Percentiles rank a stretch among this genome's conserved stretches.
These are phyloP conservation scores for Rosalia funebris DNA, from an alignment of 2,888 invertebrate genomes.

Conservation along the genomic window DNA sequence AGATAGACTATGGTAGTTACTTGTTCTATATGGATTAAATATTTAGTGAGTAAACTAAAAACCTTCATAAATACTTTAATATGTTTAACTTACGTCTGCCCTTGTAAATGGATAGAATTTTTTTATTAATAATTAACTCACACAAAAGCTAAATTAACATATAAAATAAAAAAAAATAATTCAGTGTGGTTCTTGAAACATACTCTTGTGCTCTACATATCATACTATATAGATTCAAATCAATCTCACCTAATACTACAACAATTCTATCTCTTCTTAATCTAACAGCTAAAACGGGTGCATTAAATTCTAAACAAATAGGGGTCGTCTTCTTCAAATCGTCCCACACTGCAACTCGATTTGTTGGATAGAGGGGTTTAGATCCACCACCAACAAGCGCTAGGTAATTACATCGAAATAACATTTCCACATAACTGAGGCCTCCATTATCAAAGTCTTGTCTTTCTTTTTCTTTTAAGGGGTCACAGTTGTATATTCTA, in stretches of 20 bases:
- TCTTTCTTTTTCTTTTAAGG: slow-evolving; percentile 94
- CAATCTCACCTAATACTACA: slow-evolving; percentile 77
- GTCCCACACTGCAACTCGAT: slow-evolving; percentile 98
- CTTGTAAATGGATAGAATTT: too few species aligned
- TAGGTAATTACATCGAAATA: slow-evolving; percentile 96
- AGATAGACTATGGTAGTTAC: too few species aligned
- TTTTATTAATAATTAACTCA: too few species aligned
- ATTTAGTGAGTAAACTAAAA: too few species aligned
- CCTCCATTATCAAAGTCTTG: slow-evolving; percentile 95
- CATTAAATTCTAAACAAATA: slow-evolving; percentile 93
- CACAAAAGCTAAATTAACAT: not conserved
- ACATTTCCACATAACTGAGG: slow-evolving; percentile 94
- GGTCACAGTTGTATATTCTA: slow-evolving; percentile 96
- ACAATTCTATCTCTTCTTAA: slow-evolving; percentile 95
- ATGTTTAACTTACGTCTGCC: too few species aligned
- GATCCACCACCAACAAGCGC: slow-evolving; percentile 95
- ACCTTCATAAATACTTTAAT: too few species aligned
- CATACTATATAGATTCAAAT: too few species aligned
- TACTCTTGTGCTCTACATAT: too few species aligned
- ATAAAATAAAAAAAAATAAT: not conserved
- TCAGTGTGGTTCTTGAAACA: not conserved
- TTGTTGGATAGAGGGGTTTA: slow-evolving; percentile 91
- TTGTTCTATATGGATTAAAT: too few species aligned
- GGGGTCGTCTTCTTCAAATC: slow-evolving; percentile 95
- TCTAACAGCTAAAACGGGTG: slow-evolving; percentile 91